Evolutionary conservation across 2,113 vertebrate genomes (phyloP).

Genomic region (Hippoglossus stenolepis): DNA sequence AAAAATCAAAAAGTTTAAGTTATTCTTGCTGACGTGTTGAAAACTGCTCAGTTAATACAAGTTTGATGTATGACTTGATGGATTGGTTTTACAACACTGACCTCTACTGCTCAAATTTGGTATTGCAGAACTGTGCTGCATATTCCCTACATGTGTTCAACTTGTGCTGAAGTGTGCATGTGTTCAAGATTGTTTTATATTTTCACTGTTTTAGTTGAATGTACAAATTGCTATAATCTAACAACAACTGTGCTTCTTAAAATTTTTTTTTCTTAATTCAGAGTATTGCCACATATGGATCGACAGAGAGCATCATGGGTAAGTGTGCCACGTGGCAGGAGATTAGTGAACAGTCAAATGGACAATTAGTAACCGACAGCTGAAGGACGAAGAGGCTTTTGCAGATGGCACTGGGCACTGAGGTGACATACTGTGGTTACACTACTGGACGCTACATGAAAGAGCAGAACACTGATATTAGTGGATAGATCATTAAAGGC

Average conservation of each 20-base stretch:
- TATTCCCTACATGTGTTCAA: neutral
- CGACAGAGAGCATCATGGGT: constrained; percentile 7
- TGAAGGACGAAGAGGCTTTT: constrained; percentile 52
- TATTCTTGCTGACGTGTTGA: neutral
- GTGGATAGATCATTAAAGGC: neutral
- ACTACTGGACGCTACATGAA: constrained; percentile 13
- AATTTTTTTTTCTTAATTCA: no score
- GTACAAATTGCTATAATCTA: neutral
- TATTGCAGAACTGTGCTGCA: constrained; percentile 5
- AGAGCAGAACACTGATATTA: neutral
- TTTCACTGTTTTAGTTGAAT: neutral
- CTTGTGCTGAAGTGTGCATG: neutral
- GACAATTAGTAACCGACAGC: constrained; percentile 43
- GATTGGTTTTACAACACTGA: constrained; percentile 45
- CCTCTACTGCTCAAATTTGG: constrained; percentile 37
- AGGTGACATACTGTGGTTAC: constrained; percentile 12
- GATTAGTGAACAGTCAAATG: constrained; percentile 45
- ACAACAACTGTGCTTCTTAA: neutral
- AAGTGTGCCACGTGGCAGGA: neutral
- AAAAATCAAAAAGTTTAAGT: neutral
- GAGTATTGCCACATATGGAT: neutral
- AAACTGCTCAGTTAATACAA: neutral
- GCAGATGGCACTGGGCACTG: constrained; percentile 64
- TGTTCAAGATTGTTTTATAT: neutral
- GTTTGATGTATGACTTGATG: neutral